Base-by-base conservation (phyloP, 2,888 invertebrate species). In the Rotaria socialis region DNA sequence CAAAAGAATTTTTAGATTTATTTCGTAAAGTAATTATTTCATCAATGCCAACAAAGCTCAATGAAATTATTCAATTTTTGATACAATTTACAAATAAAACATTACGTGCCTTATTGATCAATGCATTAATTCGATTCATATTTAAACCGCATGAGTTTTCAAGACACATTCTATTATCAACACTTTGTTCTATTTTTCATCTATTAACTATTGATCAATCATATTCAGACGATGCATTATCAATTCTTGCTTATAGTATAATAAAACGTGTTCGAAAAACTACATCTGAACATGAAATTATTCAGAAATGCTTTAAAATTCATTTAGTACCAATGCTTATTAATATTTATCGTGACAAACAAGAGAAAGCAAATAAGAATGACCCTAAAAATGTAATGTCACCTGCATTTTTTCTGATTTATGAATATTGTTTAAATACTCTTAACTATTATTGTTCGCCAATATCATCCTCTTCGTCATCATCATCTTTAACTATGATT, bases 221-320 rank as follows among this genome's bases (percentile, higher is more conserved):
- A 19, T 67, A 67, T 67, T 67, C 67, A 27, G 7, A 27, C 19
- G 67, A 67, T 67, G 6, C 19, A 6, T 7, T 35, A 6, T 41
- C 35, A 19, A 67, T 16, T 41, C 67, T 67, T 27, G 67, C 67
- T 35, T 67, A 67, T 19, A 67, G 35, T 67, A 35, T 67, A 7
- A 67, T 67, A 35, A 67, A 67, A 67, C 67, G 67, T 35, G 67
- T 67, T 19, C 16, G 67, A 67, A 67, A 67, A 41, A 67, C 35
- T 35, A 19, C 67, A 35, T 35, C 10, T 19, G 67, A 35, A 35
- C 19, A 35, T 41, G 35, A 67, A 35, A 67, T 67, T 35, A 35
- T 67, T 67, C 35, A 41, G 1, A 67, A 67, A 67, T 67, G 1
- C 35, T 67, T 67, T 35, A 67, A 67, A 67, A 67, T 67, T 16